Conservation (phyloP, 1,140 invertebrate genomes). For the Heterodera schachtii region DNA sequence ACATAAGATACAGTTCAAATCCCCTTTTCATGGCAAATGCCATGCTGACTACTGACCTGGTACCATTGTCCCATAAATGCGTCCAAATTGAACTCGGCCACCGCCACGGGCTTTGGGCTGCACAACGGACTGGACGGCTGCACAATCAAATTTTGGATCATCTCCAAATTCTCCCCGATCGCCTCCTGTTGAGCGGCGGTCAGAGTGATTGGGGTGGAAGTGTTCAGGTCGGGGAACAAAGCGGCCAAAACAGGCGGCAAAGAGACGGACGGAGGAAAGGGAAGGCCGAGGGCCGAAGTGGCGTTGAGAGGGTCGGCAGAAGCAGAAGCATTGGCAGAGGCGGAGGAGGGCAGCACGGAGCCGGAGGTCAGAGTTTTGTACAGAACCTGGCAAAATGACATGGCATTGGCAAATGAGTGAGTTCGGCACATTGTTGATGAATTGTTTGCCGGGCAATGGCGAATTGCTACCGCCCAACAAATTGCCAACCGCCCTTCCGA, state of each 20-base stretch:
- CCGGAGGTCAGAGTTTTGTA: constrained; percentile 64
- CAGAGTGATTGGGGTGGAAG: constrained; percentile 55
- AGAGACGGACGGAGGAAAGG: neutral
- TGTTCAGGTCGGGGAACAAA: constrained; percentile 44
- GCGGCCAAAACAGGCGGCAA: constrained; percentile 1
- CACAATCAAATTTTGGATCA: constrained; percentile 64
- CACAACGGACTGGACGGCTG: constrained; percentile 63
- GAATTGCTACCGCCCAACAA: constrained; percentile 59
- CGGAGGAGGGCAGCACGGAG: constrained; percentile 46
- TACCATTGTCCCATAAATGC: constrained; percentile 66
- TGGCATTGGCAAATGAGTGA: neutral
- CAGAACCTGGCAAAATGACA: constrained; percentile 23
- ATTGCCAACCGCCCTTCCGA: constrained; percentile 56
- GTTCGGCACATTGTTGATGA: constrained; percentile 57
- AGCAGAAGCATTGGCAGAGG: constrained; percentile 42
- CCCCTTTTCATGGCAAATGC: neutral
- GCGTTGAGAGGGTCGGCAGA: neutral
- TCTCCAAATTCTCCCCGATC: constrained; percentile 63
- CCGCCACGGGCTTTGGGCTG: constrained; percentile 61
- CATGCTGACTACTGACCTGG: constrained; percentile 39
- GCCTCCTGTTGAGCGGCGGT: constrained; percentile 63
- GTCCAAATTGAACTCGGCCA: constrained; percentile 58
- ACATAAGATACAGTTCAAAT: neutral
- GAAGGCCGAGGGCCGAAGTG: constrained; percentile 8
- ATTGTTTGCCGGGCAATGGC: constrained; percentile 59